These are phyloP conservation scores for Drosophila asahinai DNA, from an alignment of 1,140 invertebrate species.

Conservation along the genomic window DNA sequence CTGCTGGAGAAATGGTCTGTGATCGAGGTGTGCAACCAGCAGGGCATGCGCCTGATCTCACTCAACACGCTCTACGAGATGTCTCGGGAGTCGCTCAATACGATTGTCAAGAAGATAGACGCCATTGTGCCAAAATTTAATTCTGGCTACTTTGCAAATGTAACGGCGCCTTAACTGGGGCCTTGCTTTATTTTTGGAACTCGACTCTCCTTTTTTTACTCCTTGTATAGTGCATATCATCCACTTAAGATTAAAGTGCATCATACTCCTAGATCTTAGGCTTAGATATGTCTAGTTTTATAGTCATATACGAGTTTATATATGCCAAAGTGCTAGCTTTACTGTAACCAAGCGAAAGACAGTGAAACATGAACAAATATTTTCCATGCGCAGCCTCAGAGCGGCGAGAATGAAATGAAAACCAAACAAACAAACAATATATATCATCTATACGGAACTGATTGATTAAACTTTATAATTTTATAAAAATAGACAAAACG, in stretches of 20 bases:
- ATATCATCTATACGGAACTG: slow-evolving; percentile 62
- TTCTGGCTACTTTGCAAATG: slow-evolving; percentile 45
- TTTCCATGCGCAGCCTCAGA: slow-evolving; percentile 41
- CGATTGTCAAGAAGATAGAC: slow-evolving; percentile 70
- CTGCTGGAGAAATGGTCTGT: slow-evolving; percentile 92
- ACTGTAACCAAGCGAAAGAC: slow-evolving; percentile 40
- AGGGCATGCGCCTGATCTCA: slow-evolving; percentile 80
- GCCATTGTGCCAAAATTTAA: slow-evolving; percentile 75
- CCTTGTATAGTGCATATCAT: slow-evolving; percentile 46
- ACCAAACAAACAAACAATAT: slow-evolving; percentile 17
- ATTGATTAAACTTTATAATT: slow-evolving; percentile 58
- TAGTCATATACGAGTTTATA: slow-evolving; percentile 51
- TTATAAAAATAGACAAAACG: slow-evolving; percentile 39
- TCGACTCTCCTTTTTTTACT: slow-evolving; percentile 20
- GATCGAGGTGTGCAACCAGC: slow-evolving; percentile 89
- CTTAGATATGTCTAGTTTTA: slow-evolving; percentile 54
- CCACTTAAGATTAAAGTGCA: slow-evolving; percentile 42
- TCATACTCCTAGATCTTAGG: slow-evolving; percentile 46
- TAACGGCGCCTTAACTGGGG: slow-evolving; percentile 23
- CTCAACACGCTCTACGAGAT: slow-evolving; percentile 77
- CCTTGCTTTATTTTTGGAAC: slow-evolving; percentile 28
- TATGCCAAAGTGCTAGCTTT: slow-evolving; percentile 54
- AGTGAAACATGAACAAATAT: slow-evolving; percentile 53
- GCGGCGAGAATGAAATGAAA: slow-evolving; percentile 27
- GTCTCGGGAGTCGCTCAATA: slow-evolving; percentile 71